These are phyloP conservation scores for Pavo muticus DNA, from an alignment of 2,113 vertebrate species.

Conservation along the genomic window DNA sequence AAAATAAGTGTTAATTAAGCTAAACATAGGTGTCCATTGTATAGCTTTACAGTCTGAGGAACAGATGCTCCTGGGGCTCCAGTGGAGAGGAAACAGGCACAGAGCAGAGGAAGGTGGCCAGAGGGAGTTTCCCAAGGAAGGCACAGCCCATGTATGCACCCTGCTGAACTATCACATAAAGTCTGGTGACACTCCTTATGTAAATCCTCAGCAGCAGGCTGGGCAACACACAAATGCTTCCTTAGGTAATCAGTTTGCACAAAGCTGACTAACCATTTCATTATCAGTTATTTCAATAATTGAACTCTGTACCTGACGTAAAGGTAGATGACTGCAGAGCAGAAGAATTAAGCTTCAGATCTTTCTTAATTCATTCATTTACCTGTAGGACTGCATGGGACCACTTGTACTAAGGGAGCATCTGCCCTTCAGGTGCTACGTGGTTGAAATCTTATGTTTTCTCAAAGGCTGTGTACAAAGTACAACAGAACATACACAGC, in stretches of 20 bases:
- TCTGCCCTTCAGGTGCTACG: neutral
- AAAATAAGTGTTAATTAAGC: neutral
- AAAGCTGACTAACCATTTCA: slow-evolving; percentile 15
- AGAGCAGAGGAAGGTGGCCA: neutral
- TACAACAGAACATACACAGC: neutral
- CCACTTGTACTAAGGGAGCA: neutral
- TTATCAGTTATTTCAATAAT: neutral
- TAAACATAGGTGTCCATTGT: neutral
- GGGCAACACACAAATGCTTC: neutral
- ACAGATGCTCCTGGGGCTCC: neutral
- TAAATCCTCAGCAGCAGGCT: neutral
- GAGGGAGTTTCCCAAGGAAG: neutral
- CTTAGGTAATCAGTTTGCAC: neutral
- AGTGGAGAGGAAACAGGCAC: neutral
- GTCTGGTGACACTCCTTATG: neutral
- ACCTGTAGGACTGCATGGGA: neutral
- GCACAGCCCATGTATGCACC: neutral
- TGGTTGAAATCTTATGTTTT: neutral
- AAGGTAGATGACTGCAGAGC: neutral
- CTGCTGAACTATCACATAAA: neutral
- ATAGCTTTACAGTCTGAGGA: neutral
- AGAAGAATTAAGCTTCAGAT: neutral
- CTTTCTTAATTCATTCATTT: neutral
- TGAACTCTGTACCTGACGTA: neutral
- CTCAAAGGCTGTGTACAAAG: neutral